phyloP scores from a whole-genome alignment of 2,797 vertebrate species.

The Octomys mimax region DNA sequence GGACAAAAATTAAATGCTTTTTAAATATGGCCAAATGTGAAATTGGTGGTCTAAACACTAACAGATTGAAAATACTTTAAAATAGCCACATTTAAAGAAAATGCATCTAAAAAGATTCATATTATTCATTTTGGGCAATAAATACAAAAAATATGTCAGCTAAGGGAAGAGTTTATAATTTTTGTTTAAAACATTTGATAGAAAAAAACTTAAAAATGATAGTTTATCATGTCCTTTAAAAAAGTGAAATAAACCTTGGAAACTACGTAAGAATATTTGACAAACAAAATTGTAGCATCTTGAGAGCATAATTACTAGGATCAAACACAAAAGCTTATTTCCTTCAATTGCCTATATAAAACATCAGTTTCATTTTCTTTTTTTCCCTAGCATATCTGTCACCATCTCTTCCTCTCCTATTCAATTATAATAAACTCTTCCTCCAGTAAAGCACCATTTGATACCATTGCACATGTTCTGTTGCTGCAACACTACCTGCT shows the following conservation, averaged over 20 bases:
- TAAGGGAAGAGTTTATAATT: background rate
- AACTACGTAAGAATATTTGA: background rate
- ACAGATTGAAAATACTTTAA: constrained; percentile 34
- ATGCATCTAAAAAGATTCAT: background rate
- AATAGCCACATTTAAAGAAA: constrained; percentile 26
- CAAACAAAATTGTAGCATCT: constrained; percentile 22
- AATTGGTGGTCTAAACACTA: constrained; percentile 32
- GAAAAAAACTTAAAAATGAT: background rate
- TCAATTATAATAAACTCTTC: background rate
- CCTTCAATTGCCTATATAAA: background rate
- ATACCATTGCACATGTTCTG: background rate
- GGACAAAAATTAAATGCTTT: constrained; percentile 41
- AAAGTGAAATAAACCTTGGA: background rate
- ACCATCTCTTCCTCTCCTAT: background rate
- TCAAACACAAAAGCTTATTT: background rate
- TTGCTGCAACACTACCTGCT: background rate
- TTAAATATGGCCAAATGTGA: background rate
- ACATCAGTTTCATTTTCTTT: background rate
- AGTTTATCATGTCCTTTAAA: constrained; percentile 20
- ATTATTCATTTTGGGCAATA: background rate
- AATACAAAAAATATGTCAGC: constrained; percentile 21
- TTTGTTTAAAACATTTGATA: background rate
- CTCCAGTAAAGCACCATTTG: background rate
- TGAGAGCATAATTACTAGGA: background rate
- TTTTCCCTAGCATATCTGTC: background rate